phyloP scores from a whole-genome alignment of 2,888 invertebrate genomes.

The Antheraea yamamai region DNA sequence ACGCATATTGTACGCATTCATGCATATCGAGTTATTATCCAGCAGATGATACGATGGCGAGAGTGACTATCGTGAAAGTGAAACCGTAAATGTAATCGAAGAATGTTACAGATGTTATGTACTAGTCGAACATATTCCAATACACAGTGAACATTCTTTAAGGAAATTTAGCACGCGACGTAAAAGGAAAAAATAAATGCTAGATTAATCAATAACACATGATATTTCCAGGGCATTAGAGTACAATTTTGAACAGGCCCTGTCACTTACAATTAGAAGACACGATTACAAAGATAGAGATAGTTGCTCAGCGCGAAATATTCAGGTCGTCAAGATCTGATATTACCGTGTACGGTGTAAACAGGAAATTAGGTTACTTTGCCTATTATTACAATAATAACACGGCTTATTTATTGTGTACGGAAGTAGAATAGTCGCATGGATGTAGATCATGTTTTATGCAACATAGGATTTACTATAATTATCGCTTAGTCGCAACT shows the following conservation, averaged over 20 bases:
- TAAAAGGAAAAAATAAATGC: neutral
- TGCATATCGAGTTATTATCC: conserved; percentile 48
- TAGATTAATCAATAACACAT: neutral
- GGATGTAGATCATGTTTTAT: neutral
- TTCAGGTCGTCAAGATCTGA: neutral
- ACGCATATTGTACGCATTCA: conserved; percentile 40
- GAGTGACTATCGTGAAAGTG: conserved; percentile 58
- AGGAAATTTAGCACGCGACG: neutral
- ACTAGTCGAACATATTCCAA: neutral
- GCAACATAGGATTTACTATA: neutral
- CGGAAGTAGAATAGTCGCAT: neutral
- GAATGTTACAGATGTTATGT: conserved; percentile 26
- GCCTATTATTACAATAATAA: neutral
- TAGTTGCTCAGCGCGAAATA: neutral
- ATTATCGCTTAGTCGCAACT: neutral
- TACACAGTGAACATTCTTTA: neutral
- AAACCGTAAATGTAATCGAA: conserved; percentile 47
- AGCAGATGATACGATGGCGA: conserved; percentile 58
- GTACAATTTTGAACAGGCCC: neutral
- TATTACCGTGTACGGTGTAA: neutral
- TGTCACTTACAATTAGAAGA: neutral
- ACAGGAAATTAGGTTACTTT: neutral
- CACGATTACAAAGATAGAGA: neutral
- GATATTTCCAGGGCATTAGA: neutral
- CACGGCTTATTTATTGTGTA: neutral